Base-by-base conservation (phyloP, 1,140 invertebrate species). In the Maconellicoccus hirsutus region DNA sequence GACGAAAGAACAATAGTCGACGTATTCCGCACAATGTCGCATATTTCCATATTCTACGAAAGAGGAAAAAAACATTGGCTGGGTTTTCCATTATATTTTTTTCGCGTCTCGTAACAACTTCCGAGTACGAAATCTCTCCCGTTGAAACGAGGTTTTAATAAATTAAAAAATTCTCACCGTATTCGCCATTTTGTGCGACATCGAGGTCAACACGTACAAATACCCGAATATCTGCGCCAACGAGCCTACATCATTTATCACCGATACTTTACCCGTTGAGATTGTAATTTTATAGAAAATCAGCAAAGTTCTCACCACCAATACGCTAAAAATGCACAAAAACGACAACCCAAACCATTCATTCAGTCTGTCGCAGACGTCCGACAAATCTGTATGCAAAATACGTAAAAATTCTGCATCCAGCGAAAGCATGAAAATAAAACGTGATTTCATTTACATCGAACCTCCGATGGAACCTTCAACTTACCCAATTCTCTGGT, bases 21-120 rank as follows among this genome's bases (percentile, higher is more conserved):
- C 19, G 25, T 26, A 26, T 26, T 26, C 10, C 25, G 21, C 10
- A 66, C 25, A 25, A 66, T 14, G 61, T 22, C 10, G 25, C 61
- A 66, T 25, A 66, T 66, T 66, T 66, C 25, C 61, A 25, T 66
- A 26, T 66, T 23, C 61, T 66, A 22, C 21, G 52, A 66, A 66
- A 66, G 6, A 52, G 42, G n/a, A 16, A 52, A 52, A 52, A 52
- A 52, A 52, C 42, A 3, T 19, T 52, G 6, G 29, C 29, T 33
- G 12, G 29, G n/a, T n/a, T n/a, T 52, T 52, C n/a, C 42, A 52
- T 52, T 52, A 52, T 52, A 52, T 52, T 52, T 52, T 19, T 19
- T 52, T 52, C 42, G 42, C n/a, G 42, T 52, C n/a, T 52, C 42
- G n/a, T 52, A 8, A 52, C 42, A 8, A 52, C 10, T 52, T 19